phyloP scores from a whole-genome alignment of 2,888 invertebrate species.

The Salpingus planirostris region DNA sequence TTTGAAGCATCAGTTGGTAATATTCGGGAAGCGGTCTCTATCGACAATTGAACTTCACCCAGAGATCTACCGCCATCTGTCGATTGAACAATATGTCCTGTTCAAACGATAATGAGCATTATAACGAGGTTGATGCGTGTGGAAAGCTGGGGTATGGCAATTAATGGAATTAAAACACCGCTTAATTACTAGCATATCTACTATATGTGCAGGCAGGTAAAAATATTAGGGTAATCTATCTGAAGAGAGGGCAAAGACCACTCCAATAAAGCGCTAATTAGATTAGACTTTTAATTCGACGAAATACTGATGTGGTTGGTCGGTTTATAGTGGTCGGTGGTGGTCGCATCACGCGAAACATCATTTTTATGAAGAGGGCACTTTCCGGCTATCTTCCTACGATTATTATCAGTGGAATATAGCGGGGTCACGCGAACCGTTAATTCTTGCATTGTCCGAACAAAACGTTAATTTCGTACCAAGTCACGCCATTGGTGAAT shows the following conservation, averaged over 20 bases:
- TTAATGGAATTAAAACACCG: constrained; percentile 22
- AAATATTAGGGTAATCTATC: constrained; percentile 26
- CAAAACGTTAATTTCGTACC: constrained; percentile 38
- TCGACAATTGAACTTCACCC: no score
- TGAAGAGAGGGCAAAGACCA: constrained; percentile 27
- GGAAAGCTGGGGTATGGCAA: no score
- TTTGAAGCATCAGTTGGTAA: no score
- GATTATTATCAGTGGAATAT: constrained; percentile 26
- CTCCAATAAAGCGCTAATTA: constrained; percentile 35
- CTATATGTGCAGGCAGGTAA: no score
- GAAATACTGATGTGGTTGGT: no score
- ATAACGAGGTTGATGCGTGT: no score
- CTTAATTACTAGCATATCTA: constrained; percentile 27
- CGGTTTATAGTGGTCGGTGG: no score
- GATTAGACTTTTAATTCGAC: constrained; percentile 32
- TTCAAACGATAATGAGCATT: no score
- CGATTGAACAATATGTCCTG: no score
- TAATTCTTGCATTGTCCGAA: constrained; percentile 36
- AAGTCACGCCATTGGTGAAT: constrained; percentile 24
- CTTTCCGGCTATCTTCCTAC: constrained; percentile 25
- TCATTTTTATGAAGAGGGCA: constrained; percentile 30
- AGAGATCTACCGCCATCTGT: no score
- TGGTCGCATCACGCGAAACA: constrained; percentile 31
- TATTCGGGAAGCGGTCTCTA: no score
- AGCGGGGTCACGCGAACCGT: constrained; percentile 24